phyloP scores from a whole-genome alignment of 2,113 vertebrate genomes.

The Heterotis niloticus region DNA sequence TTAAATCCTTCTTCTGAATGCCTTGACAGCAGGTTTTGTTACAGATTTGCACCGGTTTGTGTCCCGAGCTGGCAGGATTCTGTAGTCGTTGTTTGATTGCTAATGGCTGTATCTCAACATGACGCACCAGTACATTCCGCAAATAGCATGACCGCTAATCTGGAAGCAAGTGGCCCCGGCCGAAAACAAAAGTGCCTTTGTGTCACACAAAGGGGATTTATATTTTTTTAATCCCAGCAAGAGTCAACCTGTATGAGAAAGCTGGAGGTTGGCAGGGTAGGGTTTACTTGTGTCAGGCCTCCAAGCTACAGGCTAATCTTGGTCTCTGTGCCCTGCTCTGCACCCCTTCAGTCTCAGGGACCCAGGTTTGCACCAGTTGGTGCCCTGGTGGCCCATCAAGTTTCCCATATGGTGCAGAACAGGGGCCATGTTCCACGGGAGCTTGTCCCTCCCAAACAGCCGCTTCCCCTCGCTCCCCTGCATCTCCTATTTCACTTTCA shows the following conservation, averaged over 20 bases:
- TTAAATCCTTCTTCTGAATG: too few species aligned
- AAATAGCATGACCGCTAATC: constrained; percentile 37
- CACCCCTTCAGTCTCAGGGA: neutral
- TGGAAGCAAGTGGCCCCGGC: constrained; percentile 37
- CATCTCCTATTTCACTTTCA: neutral
- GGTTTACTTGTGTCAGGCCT: constrained; percentile 26
- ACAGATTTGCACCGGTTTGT: neutral
- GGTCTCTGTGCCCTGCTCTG: neutral
- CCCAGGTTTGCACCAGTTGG: too few species aligned
- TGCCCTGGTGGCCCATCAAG: too few species aligned
- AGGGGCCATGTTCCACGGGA: neutral
- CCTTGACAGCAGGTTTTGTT: too few species aligned
- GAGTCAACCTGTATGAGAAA: constrained; percentile 37
- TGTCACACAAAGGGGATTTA: constrained; percentile 32
- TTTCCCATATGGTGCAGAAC: neutral
- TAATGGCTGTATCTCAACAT: constrained; percentile 6
- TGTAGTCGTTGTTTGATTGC: neutral
- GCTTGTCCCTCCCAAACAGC: neutral
- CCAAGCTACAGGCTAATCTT: constrained; percentile 18
- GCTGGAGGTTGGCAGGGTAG: constrained; percentile 25
- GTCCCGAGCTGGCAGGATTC: neutral
- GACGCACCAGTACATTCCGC: constrained; percentile 31
- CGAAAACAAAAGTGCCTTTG: constrained; percentile 38
- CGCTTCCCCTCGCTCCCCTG: neutral
- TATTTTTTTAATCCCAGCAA: constrained; percentile 33